Percentiles rank a stretch among this genome's conserved stretches.
Conservation (phyloP, 2,797 vertebrate genomes). For the Thalassophryne amazonica region DNA sequence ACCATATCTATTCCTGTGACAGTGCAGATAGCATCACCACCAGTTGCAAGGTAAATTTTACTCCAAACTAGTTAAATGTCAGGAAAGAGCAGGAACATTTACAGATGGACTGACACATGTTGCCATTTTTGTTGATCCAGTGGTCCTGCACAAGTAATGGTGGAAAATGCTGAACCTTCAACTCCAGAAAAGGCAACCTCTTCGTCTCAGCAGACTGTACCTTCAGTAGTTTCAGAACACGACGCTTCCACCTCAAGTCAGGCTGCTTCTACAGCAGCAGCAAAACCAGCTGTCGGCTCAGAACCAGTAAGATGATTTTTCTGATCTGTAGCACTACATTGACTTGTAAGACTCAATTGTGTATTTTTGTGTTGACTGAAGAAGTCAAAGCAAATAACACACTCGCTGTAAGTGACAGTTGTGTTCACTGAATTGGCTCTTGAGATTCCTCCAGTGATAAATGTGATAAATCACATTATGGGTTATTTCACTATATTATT, state of each 20-base stretch:
- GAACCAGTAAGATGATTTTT: slow-evolving; percentile 46
- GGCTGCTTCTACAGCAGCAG: slow-evolving; percentile 7
- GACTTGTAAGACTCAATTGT: no score
- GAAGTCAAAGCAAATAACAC: no score
- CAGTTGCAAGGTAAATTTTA: slow-evolving; percentile 51
- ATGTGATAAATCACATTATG: no score
- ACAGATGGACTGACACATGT: background rate
- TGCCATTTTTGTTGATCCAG: slow-evolving; percentile 31
- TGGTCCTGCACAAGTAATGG: slow-evolving; percentile 19
- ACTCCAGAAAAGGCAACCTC: slow-evolving; percentile 2
- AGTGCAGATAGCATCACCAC: background rate
- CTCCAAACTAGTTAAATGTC: background rate
- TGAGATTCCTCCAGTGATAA: no score
- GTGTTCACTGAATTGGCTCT: no score
- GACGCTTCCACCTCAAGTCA: slow-evolving; percentile 17
- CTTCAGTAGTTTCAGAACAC: slow-evolving; percentile 22
- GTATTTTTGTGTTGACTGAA: no score
- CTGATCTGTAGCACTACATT: background rate
- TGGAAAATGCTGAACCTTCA: slow-evolving; percentile 26
- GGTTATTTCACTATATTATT: no score
- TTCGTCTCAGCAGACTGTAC: background rate
- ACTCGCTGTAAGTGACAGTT: no score
- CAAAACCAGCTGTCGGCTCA: slow-evolving; percentile 21
- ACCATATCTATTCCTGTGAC: slow-evolving; percentile 16
- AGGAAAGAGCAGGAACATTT: background rate